A percentile compares a stretch with the other conserved stretches of the same genome.
These are phyloP conservation scores for Eueides isabella DNA, from an alignment of 1,140 invertebrate genomes.

Conservation along the genomic window DNA sequence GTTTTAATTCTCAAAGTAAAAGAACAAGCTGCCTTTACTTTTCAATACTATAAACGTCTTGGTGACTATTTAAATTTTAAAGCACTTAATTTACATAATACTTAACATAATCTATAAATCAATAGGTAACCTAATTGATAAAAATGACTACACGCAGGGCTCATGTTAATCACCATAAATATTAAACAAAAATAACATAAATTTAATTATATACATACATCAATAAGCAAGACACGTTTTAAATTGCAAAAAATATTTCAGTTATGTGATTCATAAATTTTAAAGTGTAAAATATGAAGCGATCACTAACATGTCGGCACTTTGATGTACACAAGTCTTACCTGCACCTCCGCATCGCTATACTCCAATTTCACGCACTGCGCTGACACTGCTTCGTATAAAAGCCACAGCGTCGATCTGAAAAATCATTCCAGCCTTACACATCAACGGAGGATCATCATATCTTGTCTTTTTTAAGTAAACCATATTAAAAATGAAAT, in stretches of 20 bases:
- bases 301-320: constrained; percentile 34
- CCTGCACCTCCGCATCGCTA: constrained; percentile 45
- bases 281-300: constrained; percentile 17
- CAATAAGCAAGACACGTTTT: neutral
- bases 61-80: neutral
- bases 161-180: neutral
- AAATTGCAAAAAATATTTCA: constrained; percentile 7
- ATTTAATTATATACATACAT: neutral
- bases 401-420: constrained; percentile 66
- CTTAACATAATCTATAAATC: neutral
- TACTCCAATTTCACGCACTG: constrained; percentile 73
- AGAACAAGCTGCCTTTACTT: neutral
- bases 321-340: constrained; percentile 46
- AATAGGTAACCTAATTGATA: neutral
- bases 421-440: constrained; percentile 77
- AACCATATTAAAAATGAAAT: constrained; percentile 67
- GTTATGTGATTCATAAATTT: constrained; percentile 9
- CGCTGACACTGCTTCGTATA: constrained; percentile 62
- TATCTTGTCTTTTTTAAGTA: constrained; percentile 39
- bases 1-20: neutral
- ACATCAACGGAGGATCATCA: constrained; percentile 70
- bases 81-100: neutral
- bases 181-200: neutral
- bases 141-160: neutral
- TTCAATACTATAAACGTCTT: neutral